A percentile compares a stretch with the other conserved stretches of the same genome.
Conservation (phyloP, 2,113 vertebrate species). For the Anolis sagrei region DNA sequence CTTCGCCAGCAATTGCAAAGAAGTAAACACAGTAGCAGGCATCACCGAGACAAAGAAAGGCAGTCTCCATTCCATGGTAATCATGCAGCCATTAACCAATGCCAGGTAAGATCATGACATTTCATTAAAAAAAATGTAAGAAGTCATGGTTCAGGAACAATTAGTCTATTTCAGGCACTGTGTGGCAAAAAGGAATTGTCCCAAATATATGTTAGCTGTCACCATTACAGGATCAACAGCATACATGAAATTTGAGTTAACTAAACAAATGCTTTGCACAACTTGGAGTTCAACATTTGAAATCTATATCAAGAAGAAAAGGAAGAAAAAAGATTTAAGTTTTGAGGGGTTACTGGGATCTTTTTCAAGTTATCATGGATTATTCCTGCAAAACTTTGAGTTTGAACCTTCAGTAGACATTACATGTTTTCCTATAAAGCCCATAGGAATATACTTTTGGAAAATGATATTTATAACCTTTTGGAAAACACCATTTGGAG, state of each 20-base stretch:
- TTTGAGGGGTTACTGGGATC: not conserved
- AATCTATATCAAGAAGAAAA: not conserved
- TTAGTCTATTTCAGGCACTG: not conserved
- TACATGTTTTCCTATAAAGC: not conserved
- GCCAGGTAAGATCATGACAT: conserved; percentile 82
- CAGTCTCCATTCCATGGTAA: conserved; percentile 98
- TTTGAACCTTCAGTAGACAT: not conserved
- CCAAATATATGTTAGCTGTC: not conserved
- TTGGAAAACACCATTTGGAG: no score
- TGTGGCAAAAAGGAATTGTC: not conserved
- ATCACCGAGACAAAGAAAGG: conserved; percentile 96
- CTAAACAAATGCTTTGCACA: not conserved
- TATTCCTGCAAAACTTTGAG: not conserved
- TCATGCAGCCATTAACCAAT: conserved; percentile 93
- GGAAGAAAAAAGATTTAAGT: not conserved
- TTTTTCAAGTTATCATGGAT: not conserved
- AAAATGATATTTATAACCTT: no score
- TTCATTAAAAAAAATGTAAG: not conserved
- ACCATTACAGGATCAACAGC: not conserved
- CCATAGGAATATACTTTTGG: not conserved
- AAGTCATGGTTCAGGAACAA: not conserved
- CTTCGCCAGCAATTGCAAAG: conserved; percentile 96
- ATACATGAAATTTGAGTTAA: not conserved
- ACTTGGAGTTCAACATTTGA: not conserved
- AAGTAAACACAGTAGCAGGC: conserved; percentile 97